Evolutionary conservation across 2,888 invertebrate genomes (phyloP), one percentile per base, ranked within the genome.

Genomic region (Odiellus spinosus): DNA sequence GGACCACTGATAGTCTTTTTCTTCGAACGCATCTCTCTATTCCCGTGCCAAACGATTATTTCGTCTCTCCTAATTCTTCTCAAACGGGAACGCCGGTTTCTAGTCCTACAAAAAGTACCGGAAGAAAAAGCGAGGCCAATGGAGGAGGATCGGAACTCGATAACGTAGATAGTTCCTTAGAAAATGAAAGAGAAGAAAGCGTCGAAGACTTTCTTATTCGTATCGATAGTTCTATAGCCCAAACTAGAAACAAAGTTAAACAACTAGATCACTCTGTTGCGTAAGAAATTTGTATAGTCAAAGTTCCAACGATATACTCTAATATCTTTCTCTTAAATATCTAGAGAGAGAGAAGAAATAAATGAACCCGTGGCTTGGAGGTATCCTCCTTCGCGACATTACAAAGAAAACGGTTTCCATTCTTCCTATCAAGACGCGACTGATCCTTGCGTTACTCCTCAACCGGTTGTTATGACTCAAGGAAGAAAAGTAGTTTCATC

Each of bases 1-100:
- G 87, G 75, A 85, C 88, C 33, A 79, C 85, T 46, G 91, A 93
- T 67, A 90, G 88, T 72, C 75, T 91, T 64, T 90, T 88, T 73
- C 73, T 91, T 60, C 76, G 87, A 57, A 85, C 88, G 66, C 79
- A 77, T 68, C 73, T 93, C 59, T 73, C 88, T 64, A 84, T 93
- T 63, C 91, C 91, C 36, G 51, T 59, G 36, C 48, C 50, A 39
- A 43, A 40, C n/a, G 53, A 51, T 50, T 26, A 6, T 8, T 47
- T 47, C 20, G n/a, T 33, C 26, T 52, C 52, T 48, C 45, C 51
- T 47, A 50, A 45, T 33, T 45, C 44, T 15, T 51, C 46, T 18
- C 44, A 42, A 6, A 40, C 48, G 19, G 42, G 41, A 26, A 46
- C 51, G 10, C 48, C 49, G 2, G 42, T 40, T 18, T 14, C 32